Conservation (phyloP, 2,797 vertebrate species). For the Limosa lapponica region DNA sequence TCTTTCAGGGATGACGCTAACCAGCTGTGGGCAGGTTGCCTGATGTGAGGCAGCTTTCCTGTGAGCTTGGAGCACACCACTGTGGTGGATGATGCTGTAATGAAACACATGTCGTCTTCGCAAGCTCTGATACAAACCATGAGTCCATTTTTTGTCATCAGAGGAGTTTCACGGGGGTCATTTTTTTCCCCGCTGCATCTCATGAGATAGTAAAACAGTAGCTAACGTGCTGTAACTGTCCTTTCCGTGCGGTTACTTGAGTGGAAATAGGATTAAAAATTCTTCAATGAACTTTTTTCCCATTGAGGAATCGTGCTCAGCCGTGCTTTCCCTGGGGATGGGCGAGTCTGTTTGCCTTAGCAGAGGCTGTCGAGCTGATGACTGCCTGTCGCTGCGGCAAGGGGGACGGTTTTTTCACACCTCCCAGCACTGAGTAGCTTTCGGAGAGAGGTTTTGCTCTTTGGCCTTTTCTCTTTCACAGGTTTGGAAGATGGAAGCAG, state of each 20-base stretch:
- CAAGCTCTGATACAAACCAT: background rate
- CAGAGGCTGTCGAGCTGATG: background rate
- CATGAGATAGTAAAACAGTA: fast-evolving
- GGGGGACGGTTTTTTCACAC: background rate
- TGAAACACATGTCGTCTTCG: fast-evolving
- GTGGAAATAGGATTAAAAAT: background rate
- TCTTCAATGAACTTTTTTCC: background rate
- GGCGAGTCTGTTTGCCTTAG: background rate
- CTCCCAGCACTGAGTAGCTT: conserved; percentile 15
- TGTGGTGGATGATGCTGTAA: fast-evolving
- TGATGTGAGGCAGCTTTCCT: background rate
- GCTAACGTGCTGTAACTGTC: background rate
- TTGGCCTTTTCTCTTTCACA: conserved; percentile 21
- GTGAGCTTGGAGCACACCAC: fast-evolving
- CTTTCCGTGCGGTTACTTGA: fast-evolving
- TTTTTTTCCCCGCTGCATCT: fast-evolving
- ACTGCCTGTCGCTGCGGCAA: background rate
- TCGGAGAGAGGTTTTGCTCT: background rate
- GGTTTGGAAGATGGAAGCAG: conserved; percentile 27
- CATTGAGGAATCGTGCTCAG: background rate
- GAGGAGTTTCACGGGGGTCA: background rate
- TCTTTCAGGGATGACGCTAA: background rate
- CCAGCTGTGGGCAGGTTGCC: background rate
- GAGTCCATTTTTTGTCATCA: background rate
- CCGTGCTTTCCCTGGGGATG: background rate